Evolutionary conservation across 2,888 invertebrate genomes (phyloP).

Genomic region (Criorhina ranunculi): DNA sequence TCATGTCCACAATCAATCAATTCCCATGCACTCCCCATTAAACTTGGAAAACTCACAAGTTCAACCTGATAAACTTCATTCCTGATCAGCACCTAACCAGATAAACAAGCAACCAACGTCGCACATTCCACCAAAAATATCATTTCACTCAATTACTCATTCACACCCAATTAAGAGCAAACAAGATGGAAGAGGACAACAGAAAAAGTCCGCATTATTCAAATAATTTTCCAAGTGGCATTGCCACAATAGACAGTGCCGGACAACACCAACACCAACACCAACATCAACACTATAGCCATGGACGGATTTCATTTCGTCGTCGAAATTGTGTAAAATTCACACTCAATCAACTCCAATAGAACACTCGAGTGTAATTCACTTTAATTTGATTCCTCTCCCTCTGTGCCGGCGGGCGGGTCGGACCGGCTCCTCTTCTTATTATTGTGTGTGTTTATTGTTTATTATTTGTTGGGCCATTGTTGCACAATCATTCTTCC

Average conservation of each 20-base stretch:
- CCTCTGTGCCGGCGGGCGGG: background rate
- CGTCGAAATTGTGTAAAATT: slow-evolving; percentile 74
- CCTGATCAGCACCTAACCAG: background rate
- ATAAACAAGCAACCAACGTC: slow-evolving; percentile 13
- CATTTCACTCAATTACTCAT: slow-evolving; percentile 68
- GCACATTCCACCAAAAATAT: slow-evolving; percentile 25
- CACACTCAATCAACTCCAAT: slow-evolving; percentile 77
- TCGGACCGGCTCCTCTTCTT: background rate
- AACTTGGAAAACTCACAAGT: slow-evolving; percentile 15
- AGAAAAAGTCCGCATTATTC: slow-evolving; percentile 45
- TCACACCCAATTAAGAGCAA: slow-evolving; percentile 75
- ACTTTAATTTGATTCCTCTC: slow-evolving; percentile 71
- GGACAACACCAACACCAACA: background rate
- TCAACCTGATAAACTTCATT: slow-evolving; percentile 27
- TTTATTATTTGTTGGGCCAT: slow-evolving; percentile 59
- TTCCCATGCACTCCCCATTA: background rate
- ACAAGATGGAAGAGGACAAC: slow-evolving; percentile 60
- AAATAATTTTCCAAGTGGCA: slow-evolving; percentile 47
- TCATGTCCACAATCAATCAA: slow-evolving; percentile 18
- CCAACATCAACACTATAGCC: background rate
- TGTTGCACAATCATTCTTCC: slow-evolving; percentile 71
- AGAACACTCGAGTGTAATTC: slow-evolving; percentile 74
- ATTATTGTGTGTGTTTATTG: slow-evolving; percentile 62
- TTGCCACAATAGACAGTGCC: slow-evolving; percentile 20
- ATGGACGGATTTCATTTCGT: slow-evolving; percentile 66